Percentiles rank a stretch among this genome's conserved stretches.
These are phyloP conservation scores for Temnothorax ravouxi DNA, from an alignment of 2,888 invertebrate genomes.

Conservation along the genomic window DNA sequence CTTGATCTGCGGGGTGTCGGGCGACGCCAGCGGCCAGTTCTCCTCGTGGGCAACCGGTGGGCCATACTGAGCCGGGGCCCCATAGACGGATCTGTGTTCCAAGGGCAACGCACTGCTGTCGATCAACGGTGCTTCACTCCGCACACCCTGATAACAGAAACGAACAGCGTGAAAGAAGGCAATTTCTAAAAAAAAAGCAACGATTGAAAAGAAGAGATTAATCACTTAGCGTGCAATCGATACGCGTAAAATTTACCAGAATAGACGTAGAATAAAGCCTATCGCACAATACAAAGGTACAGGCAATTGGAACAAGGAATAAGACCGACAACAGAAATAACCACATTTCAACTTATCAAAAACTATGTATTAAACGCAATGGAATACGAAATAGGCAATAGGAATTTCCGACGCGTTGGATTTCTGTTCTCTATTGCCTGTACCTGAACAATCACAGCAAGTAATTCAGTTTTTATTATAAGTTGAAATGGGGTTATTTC, in stretches of 20 bases:
- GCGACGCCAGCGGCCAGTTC: slow-evolving; percentile 95
- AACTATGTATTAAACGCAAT: too few species aligned
- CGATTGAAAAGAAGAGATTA: not conserved
- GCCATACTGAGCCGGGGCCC: slow-evolving; percentile 86
- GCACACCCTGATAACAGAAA: slow-evolving; percentile 89
- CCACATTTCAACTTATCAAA: too few species aligned
- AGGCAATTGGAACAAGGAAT: too few species aligned
- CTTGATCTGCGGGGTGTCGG: slow-evolving; percentile 97
- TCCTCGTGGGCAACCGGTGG: slow-evolving; percentile 90
- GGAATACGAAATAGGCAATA: too few species aligned
- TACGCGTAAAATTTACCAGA: not conserved
- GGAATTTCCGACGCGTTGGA: too few species aligned
- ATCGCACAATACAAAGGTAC: too few species aligned
- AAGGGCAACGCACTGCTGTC: slow-evolving; percentile 94
- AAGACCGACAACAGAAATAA: too few species aligned
- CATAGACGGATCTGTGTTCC: slow-evolving; percentile 93
- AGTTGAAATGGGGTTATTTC: too few species aligned
- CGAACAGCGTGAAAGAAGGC: not conserved
- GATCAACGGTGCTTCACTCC: slow-evolving; percentile 92
- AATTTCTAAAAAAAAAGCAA: not conserved
- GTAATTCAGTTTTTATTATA: too few species aligned
- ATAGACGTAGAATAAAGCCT: not conserved
- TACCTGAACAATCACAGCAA: too few species aligned
- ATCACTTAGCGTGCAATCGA: not conserved
- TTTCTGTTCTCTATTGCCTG: too few species aligned